A percentile compares a stretch with the other conserved stretches of the same genome.
Conservation (phyloP, 2,797 vertebrate genomes). For the Chelon auratus region DNA sequence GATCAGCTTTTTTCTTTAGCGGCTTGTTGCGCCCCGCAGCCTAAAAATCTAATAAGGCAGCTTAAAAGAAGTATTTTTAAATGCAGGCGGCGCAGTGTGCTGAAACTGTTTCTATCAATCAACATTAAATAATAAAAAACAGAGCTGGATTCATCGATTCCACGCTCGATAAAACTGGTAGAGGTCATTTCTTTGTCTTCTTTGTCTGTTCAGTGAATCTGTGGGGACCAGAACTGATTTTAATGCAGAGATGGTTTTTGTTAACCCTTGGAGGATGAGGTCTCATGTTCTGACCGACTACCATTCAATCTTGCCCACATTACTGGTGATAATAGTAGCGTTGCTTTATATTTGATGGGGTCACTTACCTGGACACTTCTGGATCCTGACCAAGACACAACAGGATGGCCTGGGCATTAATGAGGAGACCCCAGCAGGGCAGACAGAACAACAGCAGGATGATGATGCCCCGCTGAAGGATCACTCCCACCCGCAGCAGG, state of each 20-base stretch:
- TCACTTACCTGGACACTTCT: conserved; percentile 87
- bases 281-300: neutral
- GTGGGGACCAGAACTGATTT: neutral
- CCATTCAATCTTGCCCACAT: neutral
- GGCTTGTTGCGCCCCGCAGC: neutral
- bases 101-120: neutral
- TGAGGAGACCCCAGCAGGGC: conserved; percentile 91
- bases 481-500: conserved; percentile 87
- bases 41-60: neutral
- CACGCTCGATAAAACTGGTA: neutral
- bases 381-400: conserved; percentile 87
- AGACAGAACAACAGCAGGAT: conserved; percentile 91
- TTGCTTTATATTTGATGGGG: neutral
- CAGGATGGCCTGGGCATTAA: conserved; percentile 88
- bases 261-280: neutral
- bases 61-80: neutral
- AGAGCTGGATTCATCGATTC: neutral
- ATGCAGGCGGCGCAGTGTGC: neutral
- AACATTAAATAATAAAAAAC: neutral
- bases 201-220: neutral
- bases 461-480: conserved; percentile 87
- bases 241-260: neutral
- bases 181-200: neutral
- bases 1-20: neutral
- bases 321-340: neutral